phyloP scores from a whole-genome alignment of 2,113 vertebrate species.

The Holacanthus passer region DNA sequence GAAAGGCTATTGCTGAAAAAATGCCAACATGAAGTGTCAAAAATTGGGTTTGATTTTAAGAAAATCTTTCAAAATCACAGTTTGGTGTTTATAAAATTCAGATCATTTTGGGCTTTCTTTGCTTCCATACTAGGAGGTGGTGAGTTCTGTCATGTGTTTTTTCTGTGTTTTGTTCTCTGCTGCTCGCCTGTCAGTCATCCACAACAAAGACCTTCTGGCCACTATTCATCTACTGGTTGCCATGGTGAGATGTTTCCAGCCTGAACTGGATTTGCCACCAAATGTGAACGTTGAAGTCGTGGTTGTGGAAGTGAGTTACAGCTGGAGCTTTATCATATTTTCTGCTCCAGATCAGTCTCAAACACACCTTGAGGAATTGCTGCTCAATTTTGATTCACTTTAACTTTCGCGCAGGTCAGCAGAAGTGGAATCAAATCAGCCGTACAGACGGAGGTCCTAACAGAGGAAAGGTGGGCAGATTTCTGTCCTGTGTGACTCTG shows the following conservation, averaged over 20 bases:
- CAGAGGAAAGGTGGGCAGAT: conserved; percentile 83
- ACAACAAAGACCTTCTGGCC: conserved; percentile 90
- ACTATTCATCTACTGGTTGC: conserved; percentile 94
- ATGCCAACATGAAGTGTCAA: not conserved
- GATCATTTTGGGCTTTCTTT: not conserved
- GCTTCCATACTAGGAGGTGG: not conserved
- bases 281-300: conserved; percentile 90
- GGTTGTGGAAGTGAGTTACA: conserved; percentile 85
- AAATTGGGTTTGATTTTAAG: not conserved
- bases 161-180: conserved; percentile 44
- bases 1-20: not conserved
- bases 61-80: not conserved
- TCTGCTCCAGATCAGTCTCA: not conserved
- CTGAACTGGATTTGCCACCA: conserved; percentile 84
- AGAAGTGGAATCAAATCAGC: conserved; percentile 87
- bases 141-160: conserved; percentile 26
- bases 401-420: conserved; percentile 81
- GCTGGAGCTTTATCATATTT: not conserved
- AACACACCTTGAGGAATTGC: conserved; percentile 1
- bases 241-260: conserved; percentile 89
- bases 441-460: conserved; percentile 85
- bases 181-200: conserved; percentile 83
- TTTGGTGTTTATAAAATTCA: not conserved
- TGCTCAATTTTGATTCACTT: not conserved
- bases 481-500: not conserved